Evolutionary conservation across 2,113 vertebrate genomes (phyloP).

Genomic region (cattle (Bos taurus)): ARS-UCD2.0 NC_037328.1:3872501-3873000

Average conservation of each 20-base stretch:
- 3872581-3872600: not conserved
- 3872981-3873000: not conserved
- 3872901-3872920: not conserved
- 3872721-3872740: not conserved
- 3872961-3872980: not conserved
- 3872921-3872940: not conserved
- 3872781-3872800: not conserved
- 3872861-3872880: accelerated
- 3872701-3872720: not conserved
- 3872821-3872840: not conserved
- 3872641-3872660: not conserved
- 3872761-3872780: not conserved
- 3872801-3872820: not conserved
- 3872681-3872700: not conserved
- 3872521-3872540: not conserved
- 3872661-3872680: not conserved
- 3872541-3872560: not conserved
- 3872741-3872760: not conserved
- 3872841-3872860: not conserved
- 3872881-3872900: not conserved
- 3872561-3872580: not conserved
- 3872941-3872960: not conserved
- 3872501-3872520: not conserved
- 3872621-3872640: not conserved
- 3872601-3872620: not conserved